A percentile compares a stretch with the other conserved stretches of the same genome.
Evolutionary conservation across 2,888 invertebrate species (phyloP).

Genomic region (Elysia crispata): DNA sequence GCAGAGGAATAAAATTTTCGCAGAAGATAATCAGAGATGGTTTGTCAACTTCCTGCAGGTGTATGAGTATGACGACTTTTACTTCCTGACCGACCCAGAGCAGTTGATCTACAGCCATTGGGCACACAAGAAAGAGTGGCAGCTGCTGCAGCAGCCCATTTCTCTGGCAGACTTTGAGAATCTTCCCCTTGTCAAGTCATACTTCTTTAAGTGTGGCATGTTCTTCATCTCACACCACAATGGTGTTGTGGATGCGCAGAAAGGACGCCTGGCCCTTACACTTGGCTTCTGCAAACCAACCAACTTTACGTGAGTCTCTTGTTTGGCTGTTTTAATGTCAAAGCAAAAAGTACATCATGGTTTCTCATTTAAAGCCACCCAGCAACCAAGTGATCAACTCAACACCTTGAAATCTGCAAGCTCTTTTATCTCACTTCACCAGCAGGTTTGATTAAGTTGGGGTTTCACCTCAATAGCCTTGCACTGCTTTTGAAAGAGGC

Average conservation of each 20-base stretch:
- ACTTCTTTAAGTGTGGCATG: slow-evolving; percentile 78
- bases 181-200: slow-evolving; percentile 77
- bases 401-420: too few species aligned
- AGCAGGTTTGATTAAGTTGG: too few species aligned
- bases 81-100: slow-evolving; percentile 98
- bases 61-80: slow-evolving; percentile 99
- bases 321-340: neutral
- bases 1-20: too few species aligned
- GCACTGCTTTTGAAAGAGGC: too few species aligned
- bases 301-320: slow-evolving; percentile 69
- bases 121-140: slow-evolving; percentile 76
- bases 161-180: slow-evolving; percentile 76
- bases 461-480: too few species aligned
- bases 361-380: too few species aligned
- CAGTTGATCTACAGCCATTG: slow-evolving; percentile 77
- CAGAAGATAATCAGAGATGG: too few species aligned
- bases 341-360: neutral
- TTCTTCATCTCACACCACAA: slow-evolving; percentile 72
- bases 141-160: slow-evolving; percentile 71
- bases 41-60: too few species aligned
- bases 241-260: slow-evolving; percentile 74
- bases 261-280: slow-evolving; percentile 72
- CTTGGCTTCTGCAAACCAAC: slow-evolving; percentile 76
- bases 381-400: too few species aligned
- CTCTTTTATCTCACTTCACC: too few species aligned